Evolutionary conservation across 2,113 vertebrate genomes (phyloP).

Genomic region (Chionomys nivalis): DNA sequence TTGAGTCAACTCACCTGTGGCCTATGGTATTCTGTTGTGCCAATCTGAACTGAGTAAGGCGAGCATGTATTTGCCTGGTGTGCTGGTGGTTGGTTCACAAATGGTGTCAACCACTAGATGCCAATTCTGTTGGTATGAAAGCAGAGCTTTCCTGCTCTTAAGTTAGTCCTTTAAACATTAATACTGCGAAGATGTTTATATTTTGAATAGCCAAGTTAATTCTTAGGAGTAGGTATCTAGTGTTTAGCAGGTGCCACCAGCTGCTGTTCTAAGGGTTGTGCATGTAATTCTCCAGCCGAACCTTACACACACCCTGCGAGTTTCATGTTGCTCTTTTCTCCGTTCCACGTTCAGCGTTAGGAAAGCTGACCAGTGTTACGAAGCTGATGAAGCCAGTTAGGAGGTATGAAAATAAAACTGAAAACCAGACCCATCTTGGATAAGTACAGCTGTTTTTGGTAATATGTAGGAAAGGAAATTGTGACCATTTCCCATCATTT

Average conservation of each 20-base stretch:
- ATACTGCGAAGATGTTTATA: background rate
- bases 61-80: background rate
- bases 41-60: background rate
- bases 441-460: background rate
- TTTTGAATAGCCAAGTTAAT: background rate
- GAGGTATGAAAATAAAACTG: background rate
- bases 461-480: background rate
- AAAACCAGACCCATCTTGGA: background rate
- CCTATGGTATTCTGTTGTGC: background rate
- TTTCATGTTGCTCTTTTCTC: background rate
- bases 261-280: background rate
- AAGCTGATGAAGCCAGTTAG: background rate
- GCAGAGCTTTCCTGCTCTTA: background rate
- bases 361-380: background rate
- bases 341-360: background rate
- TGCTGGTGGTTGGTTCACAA: background rate
- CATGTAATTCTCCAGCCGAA: background rate
- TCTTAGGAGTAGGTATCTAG: background rate
- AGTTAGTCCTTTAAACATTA: background rate
- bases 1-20: background rate
- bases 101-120: background rate
- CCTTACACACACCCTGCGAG: background rate
- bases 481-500: background rate
- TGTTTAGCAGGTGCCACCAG: background rate
- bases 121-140: background rate